Evolutionary conservation across 2,888 invertebrate species (phyloP).

Genomic region (Epinotia bilunana): DNA sequence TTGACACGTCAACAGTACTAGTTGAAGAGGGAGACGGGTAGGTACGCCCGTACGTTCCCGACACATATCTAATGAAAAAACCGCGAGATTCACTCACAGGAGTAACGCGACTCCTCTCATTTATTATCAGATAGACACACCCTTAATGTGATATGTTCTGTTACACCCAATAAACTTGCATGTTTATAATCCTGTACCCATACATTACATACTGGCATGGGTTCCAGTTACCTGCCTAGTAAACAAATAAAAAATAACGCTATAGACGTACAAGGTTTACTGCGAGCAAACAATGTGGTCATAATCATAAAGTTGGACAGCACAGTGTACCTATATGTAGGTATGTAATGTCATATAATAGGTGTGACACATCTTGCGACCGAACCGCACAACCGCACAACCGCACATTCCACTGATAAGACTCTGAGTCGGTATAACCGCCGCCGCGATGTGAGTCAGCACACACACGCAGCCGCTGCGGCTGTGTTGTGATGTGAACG

Average conservation of each 20-base stretch:
- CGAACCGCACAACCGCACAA: neutral
- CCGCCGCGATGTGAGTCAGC: neutral
- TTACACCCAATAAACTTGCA: neutral
- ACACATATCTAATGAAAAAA: neutral
- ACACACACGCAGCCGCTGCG: neutral
- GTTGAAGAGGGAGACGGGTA: neutral
- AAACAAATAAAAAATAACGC: slow-evolving; percentile 5
- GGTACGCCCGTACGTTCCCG: too few species aligned
- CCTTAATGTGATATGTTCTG: neutral
- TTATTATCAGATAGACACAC: neutral
- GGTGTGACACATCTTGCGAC: neutral
- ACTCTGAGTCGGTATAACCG: neutral
- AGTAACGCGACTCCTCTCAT: too few species aligned
- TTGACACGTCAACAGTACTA: too few species aligned
- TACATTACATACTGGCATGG: neutral
- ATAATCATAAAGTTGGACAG: slow-evolving; percentile 12
- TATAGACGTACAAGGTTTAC: slow-evolving; percentile 20
- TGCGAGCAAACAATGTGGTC: slow-evolving; percentile 11
- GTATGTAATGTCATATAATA: neutral
- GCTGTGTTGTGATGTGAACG: neutral
- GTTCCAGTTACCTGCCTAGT: neutral
- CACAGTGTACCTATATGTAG: neutral
- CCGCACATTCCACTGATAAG: slow-evolving; percentile 9
- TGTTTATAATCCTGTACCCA: too few species aligned
- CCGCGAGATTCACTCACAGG: neutral